phyloP scores from a whole-genome alignment of 2,113 vertebrate species.

The Balaeniceps rex region DNA sequence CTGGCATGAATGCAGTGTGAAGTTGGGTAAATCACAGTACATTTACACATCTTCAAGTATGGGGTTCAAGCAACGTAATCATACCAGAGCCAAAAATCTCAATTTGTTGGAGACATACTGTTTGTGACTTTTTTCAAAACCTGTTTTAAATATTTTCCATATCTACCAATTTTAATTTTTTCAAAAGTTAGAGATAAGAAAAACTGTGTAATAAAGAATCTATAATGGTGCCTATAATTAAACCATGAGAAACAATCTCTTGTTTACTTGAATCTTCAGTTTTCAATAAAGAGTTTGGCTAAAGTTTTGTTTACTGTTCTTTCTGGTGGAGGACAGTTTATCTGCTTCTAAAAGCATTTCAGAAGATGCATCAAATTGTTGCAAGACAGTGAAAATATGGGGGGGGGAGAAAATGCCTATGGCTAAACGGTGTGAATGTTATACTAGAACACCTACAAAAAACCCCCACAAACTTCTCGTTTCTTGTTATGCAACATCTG shows the following conservation, averaged over 20 bases:
- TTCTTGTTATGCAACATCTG: neutral
- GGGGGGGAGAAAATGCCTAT: neutral
- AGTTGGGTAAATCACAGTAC: neutral
- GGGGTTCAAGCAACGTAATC: neutral
- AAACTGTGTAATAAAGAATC: neutral
- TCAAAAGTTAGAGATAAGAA: neutral
- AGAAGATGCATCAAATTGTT: neutral
- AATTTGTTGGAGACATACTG: neutral
- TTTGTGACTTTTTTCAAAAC: neutral
- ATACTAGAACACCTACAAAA: neutral
- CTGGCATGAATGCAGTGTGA: neutral
- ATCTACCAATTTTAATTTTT: neutral
- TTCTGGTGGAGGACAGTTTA: neutral
- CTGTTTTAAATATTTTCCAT: neutral
- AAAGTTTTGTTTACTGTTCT: neutral
- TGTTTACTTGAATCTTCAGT: neutral
- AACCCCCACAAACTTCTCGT: accelerated
- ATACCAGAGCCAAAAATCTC: neutral
- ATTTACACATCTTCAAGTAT: neutral
- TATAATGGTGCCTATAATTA: neutral
- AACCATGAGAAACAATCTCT: neutral
- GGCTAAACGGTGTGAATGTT: neutral
- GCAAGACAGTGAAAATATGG: neutral
- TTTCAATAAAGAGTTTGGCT: neutral
- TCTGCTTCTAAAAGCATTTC: neutral